These are phyloP conservation scores for Zoroaster sp. DNA, from an alignment of 53 echinoderm and acorn worm species.

Conservation along the genomic window DNA sequence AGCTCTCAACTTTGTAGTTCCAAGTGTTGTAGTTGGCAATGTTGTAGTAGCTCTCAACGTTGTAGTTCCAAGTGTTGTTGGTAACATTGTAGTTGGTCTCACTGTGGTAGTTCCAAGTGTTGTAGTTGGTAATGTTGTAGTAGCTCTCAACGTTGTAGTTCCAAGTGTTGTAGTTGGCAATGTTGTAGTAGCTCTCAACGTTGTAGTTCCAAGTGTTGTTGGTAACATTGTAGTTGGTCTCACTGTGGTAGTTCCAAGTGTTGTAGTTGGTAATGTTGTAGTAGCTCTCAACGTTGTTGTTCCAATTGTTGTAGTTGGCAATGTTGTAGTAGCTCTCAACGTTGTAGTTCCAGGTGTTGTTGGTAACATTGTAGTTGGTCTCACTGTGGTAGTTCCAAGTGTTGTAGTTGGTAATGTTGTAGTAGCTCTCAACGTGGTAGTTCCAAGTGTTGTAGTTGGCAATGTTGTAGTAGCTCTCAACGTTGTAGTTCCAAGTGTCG, in stretches of 20 bases:
- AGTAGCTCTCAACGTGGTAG: too few species aligned
- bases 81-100: too few species aligned
- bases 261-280: too few species aligned
- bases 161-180: too few species aligned
- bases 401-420: too few species aligned
- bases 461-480: too few species aligned
- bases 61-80: not conserved
- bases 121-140: not conserved
- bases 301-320: not conserved
- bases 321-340: not conserved
- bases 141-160: not conserved
- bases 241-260: too few species aligned
- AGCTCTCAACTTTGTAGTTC: not conserved
- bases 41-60: not conserved
- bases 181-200: not conserved
- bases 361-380: not conserved
- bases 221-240: too few species aligned
- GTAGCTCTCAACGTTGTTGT: not conserved
- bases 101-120: not conserved
- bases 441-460: too few species aligned
- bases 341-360: not conserved
- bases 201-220: not conserved
- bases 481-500: too few species aligned
- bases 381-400: too few species aligned
- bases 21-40: not conserved